Percentiles rank a stretch among this genome's conserved stretches.
These are phyloP conservation scores for Alethe castanea DNA, from an alignment of 2,113 vertebrate species.

Conservation along the genomic window DNA sequence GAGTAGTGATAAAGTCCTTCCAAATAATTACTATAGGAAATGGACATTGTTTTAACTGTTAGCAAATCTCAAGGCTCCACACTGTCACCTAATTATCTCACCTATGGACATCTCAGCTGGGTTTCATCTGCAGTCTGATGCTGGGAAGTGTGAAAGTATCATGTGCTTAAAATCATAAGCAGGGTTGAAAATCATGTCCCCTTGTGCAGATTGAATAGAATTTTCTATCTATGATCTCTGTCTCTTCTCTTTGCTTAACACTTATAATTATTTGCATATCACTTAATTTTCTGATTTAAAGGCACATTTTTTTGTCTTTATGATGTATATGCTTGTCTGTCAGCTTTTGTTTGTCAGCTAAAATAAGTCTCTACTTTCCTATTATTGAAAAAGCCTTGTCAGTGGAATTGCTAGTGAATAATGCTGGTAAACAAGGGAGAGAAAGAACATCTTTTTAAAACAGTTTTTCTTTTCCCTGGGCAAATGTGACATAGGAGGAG, in stretches of 20 bases:
- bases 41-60: neutral
- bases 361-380: neutral
- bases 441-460: neutral
- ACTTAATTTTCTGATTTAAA: conserved; percentile 11
- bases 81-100: conserved; percentile 2
- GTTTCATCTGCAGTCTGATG: neutral
- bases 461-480: neutral
- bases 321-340: neutral
- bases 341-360: neutral
- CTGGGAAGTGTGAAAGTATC: neutral
- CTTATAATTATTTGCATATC: neutral
- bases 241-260: neutral
- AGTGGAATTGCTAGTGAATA: neutral
- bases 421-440: neutral
- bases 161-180: conserved; percentile 6
- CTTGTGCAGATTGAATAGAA: neutral
- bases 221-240: neutral
- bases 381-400: neutral
- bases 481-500: neutral
- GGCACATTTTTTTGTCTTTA: neutral
- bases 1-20: neutral
- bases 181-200: neutral
- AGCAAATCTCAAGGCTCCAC: neutral
- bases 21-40: neutral
- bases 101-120: neutral